A percentile compares a stretch with the other conserved stretches of the same genome.
These are phyloP conservation scores for Lasioglossum pauxillum DNA, from an alignment of 2,888 invertebrate species.

Conservation along the genomic window DNA sequence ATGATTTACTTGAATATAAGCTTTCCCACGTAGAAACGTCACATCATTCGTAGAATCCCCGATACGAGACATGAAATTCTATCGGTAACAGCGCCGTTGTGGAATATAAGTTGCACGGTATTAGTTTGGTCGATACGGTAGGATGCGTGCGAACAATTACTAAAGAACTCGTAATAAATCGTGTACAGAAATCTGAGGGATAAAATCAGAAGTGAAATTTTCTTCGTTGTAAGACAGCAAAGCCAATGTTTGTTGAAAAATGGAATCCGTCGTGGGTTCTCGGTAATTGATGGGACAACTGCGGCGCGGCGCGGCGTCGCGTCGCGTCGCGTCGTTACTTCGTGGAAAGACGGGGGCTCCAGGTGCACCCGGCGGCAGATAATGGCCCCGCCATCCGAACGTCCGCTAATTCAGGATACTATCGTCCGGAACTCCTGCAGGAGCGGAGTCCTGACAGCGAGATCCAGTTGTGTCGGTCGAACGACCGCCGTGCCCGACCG, in stretches of 20 bases:
- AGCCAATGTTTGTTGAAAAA: background rate
- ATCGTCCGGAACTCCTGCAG: slow-evolving; percentile 5
- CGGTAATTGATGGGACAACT: slow-evolving; percentile 14
- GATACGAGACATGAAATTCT: too few species aligned
- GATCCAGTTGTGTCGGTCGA: slow-evolving; percentile 55
- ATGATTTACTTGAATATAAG: too few species aligned
- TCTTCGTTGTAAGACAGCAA: background rate
- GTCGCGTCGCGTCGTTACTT: background rate
- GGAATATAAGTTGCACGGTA: too few species aligned
- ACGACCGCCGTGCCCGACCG: slow-evolving; percentile 29
- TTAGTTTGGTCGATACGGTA: too few species aligned
- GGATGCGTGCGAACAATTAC: too few species aligned
- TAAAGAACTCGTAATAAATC: too few species aligned
- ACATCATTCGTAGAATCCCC: too few species aligned
- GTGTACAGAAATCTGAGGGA: background rate
- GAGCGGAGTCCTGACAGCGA: slow-evolving; percentile 38
- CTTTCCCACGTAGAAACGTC: too few species aligned
- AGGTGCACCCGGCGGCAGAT: slow-evolving; percentile 25
- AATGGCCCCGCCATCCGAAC: slow-evolving; percentile 30
- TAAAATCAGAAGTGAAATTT: background rate
- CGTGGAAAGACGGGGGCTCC: background rate
- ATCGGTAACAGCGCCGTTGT: too few species aligned
- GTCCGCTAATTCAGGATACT: slow-evolving; percentile 39
- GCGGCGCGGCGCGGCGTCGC: too few species aligned
- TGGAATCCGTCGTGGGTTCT: background rate